Percentiles rank a stretch among this genome's conserved stretches.
Conservation (phyloP, 1,140 invertebrate species). For the Aphis gossypii region DNA sequence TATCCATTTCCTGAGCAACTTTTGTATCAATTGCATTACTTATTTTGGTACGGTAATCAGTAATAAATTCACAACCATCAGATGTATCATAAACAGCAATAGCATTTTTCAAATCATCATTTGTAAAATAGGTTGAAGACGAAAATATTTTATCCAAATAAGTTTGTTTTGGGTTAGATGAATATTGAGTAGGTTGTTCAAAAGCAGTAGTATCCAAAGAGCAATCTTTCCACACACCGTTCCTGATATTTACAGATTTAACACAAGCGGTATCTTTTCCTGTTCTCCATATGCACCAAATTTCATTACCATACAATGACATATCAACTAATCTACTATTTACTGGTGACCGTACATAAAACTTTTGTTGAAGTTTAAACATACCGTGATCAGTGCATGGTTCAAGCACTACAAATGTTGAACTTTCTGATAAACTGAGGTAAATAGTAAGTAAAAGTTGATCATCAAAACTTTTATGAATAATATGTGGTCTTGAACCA, state of each 20-base stretch:
- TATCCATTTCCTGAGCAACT: conserved; percentile 56
- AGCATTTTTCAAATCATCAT: conserved; percentile 54
- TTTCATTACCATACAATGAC: conserved; percentile 45
- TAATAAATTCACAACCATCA: conserved; percentile 34
- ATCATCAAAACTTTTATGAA: conserved; percentile 45
- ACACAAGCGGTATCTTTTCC: conserved; percentile 44
- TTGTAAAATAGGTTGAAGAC: conserved; percentile 45
- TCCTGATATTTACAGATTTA: conserved; percentile 36
- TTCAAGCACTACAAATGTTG: conserved; percentile 51
- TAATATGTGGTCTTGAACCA: conserved; percentile 55
- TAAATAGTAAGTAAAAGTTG: conserved; percentile 50
- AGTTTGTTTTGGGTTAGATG: conserved; percentile 35
- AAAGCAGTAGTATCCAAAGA: conserved; percentile 44
- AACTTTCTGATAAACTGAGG: conserved; percentile 48
- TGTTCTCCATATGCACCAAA: conserved; percentile 57
- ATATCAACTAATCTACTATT: conserved; percentile 48
- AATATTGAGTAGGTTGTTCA: conserved; percentile 22
- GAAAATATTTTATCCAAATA: conserved; percentile 54
- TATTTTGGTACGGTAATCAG: conserved; percentile 45
- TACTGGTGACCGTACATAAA: not conserved
- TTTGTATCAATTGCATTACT: conserved; percentile 53
- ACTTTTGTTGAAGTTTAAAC: conserved; percentile 54
- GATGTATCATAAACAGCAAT: conserved; percentile 56
- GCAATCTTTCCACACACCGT: conserved; percentile 44
- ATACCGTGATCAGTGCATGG: conserved; percentile 41